phyloP scores from a whole-genome alignment of 2,888 invertebrate genomes.

The Pristionchus fissidentatus region DNA sequence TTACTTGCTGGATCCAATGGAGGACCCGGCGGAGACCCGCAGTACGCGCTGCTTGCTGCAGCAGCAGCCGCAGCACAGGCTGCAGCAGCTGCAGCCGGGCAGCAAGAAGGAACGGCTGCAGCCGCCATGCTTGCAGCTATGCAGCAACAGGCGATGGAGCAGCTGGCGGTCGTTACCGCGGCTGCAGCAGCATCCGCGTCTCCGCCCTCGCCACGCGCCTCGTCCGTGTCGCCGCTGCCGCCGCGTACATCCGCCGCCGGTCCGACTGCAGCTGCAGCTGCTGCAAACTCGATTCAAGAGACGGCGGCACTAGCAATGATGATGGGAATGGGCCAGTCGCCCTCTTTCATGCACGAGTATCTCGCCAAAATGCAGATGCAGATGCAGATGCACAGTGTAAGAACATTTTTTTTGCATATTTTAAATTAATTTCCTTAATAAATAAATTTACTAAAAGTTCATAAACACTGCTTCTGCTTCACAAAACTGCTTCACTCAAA shows the following conservation, averaged over 20 bases:
- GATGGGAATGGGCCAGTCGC: neutral
- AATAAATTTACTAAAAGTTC: too few relatives aligned
- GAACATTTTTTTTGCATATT: too few relatives aligned
- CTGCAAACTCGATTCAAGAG: neutral
- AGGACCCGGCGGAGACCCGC: neutral
- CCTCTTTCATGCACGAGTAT: conserved; percentile 19
- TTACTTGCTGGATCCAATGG: conserved; percentile 1
- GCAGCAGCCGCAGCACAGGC: conserved; percentile 39
- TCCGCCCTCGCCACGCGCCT: conserved; percentile 31
- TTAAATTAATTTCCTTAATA: too few relatives aligned
- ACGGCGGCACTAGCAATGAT: neutral
- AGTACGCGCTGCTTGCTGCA: conserved; percentile 38
- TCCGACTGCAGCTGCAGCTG: neutral
- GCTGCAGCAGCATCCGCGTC: neutral
- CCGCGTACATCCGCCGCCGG: conserved; percentile 5
- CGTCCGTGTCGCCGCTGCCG: conserved; percentile 35
- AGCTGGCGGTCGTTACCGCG: neutral
- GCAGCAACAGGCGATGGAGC: conserved; percentile 42
- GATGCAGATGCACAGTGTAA: conserved; percentile 7
- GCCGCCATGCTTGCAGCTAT: conserved; percentile 34
- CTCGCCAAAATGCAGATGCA: conserved; percentile 28
- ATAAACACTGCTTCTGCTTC: too few relatives aligned
- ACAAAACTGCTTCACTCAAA: too few relatives aligned
- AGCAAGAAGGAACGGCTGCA: neutral
- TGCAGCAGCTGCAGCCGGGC: neutral